These are phyloP conservation scores for Pelobates fuscus DNA, from an alignment of 2,113 vertebrate genomes.

Conservation along the genomic window DNA sequence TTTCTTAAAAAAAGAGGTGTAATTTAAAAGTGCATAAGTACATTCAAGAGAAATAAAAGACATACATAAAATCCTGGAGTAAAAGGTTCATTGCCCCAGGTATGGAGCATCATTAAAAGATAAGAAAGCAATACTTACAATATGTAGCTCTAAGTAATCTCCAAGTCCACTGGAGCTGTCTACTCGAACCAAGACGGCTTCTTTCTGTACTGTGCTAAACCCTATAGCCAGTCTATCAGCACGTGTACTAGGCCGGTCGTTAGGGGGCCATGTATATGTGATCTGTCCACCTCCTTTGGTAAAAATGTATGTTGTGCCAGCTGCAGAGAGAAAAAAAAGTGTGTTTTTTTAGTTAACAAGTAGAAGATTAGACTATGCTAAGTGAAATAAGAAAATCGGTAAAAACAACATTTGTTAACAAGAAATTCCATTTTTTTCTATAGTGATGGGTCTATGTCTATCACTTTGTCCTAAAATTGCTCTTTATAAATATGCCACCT, in stretches of 20 bases:
- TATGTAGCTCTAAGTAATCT: constrained; percentile 97
- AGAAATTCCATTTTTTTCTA: no score
- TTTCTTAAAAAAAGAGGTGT: no score
- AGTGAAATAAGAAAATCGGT: no score
- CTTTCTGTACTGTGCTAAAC: constrained; percentile 95
- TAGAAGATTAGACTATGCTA: background rate
- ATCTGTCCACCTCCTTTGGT: constrained; percentile 96
- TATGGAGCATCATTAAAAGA: background rate
- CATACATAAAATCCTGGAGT: no score
- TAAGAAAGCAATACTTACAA: constrained; percentile 80
- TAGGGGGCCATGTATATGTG: constrained; percentile 97
- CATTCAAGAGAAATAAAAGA: no score
- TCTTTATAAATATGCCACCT: no score
- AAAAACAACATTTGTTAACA: no score
- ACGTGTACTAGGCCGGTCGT: constrained; percentile 94
- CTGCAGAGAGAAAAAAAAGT: constrained; percentile 65
- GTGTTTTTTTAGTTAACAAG: background rate
- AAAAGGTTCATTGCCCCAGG: no score
- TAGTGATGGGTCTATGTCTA: no score
- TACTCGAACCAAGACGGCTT: constrained; percentile 93
- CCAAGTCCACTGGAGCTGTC: constrained; percentile 96
- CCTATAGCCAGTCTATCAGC: constrained; percentile 96
- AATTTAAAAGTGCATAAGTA: no score
- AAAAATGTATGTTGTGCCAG: constrained; percentile 97
- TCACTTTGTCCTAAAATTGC: no score